Conservation (phyloP, 2,888 invertebrate genomes). For the Phymatocera aterrima region DNA sequence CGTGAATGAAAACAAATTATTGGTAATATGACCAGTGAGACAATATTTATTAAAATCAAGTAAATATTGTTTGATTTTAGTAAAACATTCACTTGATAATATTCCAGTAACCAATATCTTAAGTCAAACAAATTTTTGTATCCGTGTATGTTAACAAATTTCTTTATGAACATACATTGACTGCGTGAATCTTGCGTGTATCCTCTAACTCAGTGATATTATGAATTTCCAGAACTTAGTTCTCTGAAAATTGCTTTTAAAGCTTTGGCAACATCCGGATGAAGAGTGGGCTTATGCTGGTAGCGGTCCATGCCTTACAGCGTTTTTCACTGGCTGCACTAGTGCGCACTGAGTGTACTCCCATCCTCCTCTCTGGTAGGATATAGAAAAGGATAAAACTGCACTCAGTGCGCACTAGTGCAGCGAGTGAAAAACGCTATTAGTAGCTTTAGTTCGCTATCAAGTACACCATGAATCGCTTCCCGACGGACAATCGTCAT, state of each 20-base stretch:
- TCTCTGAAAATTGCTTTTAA: neutral
- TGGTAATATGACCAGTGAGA: neutral
- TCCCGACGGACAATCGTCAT: neutral
- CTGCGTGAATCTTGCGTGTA: neutral
- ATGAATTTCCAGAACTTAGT: neutral
- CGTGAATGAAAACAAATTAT: neutral
- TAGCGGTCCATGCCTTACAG: neutral
- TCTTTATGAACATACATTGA: too few species aligned
- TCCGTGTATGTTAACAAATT: too few species aligned
- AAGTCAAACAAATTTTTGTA: too few species aligned
- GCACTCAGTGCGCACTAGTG: too few species aligned
- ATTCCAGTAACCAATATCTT: constrained; percentile 7
- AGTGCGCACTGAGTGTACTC: too few species aligned
- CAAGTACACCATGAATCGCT: neutral
- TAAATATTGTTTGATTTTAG: neutral
- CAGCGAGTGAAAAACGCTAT: too few species aligned
- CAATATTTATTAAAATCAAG: neutral
- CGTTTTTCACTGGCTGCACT: neutral
- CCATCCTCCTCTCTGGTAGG: too few species aligned
- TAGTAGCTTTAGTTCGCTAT: too few species aligned
- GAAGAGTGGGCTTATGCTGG: neutral
- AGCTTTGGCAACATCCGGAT: neutral
- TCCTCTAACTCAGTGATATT: neutral
- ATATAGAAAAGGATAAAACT: too few species aligned
- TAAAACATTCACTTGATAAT: neutral